Percentiles rank a stretch among this genome's conserved stretches.
Conservation (phyloP, 2,888 invertebrate genomes). For the Pycnomerus fuliginosus region DNA sequence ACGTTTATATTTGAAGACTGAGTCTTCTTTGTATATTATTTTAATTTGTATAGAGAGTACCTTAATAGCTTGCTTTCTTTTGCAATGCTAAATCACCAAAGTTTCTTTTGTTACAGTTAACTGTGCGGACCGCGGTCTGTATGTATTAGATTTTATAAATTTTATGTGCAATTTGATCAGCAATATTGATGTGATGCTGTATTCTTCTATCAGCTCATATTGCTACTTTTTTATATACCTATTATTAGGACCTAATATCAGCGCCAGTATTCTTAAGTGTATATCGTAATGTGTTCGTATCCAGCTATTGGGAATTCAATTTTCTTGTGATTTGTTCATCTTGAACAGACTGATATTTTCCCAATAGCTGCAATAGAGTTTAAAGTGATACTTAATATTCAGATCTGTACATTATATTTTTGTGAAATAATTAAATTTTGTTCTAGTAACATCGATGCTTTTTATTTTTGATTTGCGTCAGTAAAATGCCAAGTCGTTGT, state of each 20-base stretch:
- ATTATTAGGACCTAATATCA: constrained; percentile 23
- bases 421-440: constrained; percentile 18
- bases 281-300: constrained; percentile 29
- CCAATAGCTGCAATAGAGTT: constrained; percentile 18
- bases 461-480: too few species aligned
- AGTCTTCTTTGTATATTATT: constrained; percentile 25
- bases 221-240: constrained; percentile 17
- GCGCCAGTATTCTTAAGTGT: constrained; percentile 25
- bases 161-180: constrained; percentile 44
- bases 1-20: constrained; percentile 13
- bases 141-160: constrained; percentile 17
- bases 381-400: constrained; percentile 23
- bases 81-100: constrained; percentile 47
- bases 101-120: constrained; percentile 37
- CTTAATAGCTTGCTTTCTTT: constrained; percentile 28
- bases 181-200: constrained; percentile 45
- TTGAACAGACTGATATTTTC: constrained; percentile 24
- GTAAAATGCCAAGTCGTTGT: too few species aligned
- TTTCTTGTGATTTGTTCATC: constrained; percentile 22
- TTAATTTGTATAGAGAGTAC: constrained; percentile 16
- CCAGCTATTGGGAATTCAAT: constrained; percentile 23
- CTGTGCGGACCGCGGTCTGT: constrained; percentile 21
- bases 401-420: constrained; percentile 22
- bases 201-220: constrained; percentile 27
- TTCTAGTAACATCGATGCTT: constrained; percentile 5